These are phyloP conservation scores for Sialia sialis DNA, from an alignment of 2,113 vertebrate genomes.

Conservation along the genomic window DNA sequence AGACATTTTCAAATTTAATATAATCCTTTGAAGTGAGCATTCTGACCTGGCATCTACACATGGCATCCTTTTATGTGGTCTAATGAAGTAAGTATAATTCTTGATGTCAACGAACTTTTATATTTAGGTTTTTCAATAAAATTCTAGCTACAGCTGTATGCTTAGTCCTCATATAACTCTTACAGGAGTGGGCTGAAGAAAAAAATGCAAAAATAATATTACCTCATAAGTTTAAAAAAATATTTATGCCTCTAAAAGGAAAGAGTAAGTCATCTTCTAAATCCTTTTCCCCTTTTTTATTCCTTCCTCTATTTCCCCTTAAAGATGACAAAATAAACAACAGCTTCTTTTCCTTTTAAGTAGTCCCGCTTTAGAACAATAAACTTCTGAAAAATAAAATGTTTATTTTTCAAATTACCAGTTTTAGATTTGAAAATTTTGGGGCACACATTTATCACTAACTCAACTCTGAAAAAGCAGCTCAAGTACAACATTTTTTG, in stretches of 20 bases:
- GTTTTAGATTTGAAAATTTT: not conserved
- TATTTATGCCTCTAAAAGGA: not conserved
- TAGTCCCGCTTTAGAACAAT: not conserved
- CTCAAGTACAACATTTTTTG: not conserved
- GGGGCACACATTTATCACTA: not conserved
- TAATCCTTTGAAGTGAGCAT: not conserved
- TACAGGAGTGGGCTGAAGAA: not conserved
- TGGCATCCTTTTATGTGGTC: not conserved
- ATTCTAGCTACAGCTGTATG: not conserved
- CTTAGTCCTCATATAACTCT: not conserved
- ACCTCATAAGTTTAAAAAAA: not conserved
- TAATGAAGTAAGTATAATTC: not conserved
- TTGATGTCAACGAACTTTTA: not conserved
- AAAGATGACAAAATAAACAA: not conserved
- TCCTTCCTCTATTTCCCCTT: not conserved
- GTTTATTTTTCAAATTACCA: not conserved
- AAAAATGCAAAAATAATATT: not conserved
- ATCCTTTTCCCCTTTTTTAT: not conserved
- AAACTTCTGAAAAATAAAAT: not conserved
- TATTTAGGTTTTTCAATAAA: constrained; percentile 17
- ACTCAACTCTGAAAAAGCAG: not conserved
- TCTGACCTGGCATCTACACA: not conserved
- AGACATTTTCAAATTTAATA: not conserved
- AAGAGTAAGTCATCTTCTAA: not conserved
- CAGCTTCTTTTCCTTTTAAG: not conserved